Conservation (phyloP, 2,888 invertebrate species). For the Drosophila emarginata region DNA sequence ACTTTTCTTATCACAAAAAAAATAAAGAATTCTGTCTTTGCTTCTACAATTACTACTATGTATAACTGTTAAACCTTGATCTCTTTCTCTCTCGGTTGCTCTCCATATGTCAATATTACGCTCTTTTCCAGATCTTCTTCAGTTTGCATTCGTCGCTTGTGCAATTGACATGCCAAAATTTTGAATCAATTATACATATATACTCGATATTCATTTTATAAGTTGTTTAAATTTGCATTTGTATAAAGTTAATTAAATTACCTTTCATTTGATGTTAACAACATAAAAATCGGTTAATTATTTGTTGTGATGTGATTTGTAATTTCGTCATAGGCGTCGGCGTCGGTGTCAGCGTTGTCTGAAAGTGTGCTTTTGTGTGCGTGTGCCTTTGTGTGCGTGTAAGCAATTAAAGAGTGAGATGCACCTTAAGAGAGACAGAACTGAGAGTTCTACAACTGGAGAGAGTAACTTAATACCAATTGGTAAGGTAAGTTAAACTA, state of each 20-base stretch:
- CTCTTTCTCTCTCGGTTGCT: not conserved
- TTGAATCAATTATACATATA: not conserved
- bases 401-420: not conserved
- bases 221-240: not conserved
- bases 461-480: not conserved
- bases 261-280: not conserved
- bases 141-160: not conserved
- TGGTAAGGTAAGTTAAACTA: not conserved
- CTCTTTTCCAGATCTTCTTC: not conserved
- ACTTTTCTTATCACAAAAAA: not conserved
- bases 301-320: not conserved
- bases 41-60: not conserved
- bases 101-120: not conserved
- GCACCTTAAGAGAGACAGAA: not conserved
- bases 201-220: not conserved
- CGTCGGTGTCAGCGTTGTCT: not conserved
- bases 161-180: not conserved
- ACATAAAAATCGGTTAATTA: not conserved
- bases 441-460: not conserved
- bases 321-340: not conserved
- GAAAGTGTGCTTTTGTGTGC: not conserved
- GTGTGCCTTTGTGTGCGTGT: not conserved
- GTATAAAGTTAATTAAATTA: not conserved
- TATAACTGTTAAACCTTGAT: not conserved
- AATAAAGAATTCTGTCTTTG: not conserved